Evolutionary conservation across 2,888 invertebrate species (phyloP).

Genomic region (Lysandra bellargus): DNA sequence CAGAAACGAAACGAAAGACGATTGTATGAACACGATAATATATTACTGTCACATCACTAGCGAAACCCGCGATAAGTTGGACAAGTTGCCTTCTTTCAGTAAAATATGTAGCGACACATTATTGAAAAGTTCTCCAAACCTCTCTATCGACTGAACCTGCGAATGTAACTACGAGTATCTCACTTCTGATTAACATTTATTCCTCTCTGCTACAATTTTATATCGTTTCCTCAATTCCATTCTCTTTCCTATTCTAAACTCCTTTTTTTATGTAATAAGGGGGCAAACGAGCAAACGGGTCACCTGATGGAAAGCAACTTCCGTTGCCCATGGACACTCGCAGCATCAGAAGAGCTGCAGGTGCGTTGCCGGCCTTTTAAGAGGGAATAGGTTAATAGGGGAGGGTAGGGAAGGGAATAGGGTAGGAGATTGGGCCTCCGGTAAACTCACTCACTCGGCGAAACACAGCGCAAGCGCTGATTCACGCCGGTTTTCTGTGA

Average conservation of each 20-base stretch:
- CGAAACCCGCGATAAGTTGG: constrained; percentile 60
- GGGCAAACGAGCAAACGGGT: too few species aligned
- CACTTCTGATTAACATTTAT: constrained; percentile 9
- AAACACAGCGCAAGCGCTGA: too few species aligned
- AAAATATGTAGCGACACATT: constrained; percentile 77
- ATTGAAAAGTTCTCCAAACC: constrained; percentile 70
- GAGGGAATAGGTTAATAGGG: too few species aligned
- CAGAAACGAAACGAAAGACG: not conserved
- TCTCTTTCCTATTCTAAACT: not conserved
- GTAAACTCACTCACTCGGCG: too few species aligned
- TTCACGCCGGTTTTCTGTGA: too few species aligned
- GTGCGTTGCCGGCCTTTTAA: too few species aligned
- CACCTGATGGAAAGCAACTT: too few species aligned
- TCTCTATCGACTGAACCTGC: constrained; percentile 47
- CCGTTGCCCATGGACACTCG: too few species aligned
- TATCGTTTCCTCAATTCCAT: not conserved
- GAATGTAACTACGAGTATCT: constrained; percentile 10
- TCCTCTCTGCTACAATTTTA: not conserved
- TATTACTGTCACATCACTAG: constrained; percentile 45
- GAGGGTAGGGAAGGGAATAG: too few species aligned
- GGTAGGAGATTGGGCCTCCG: too few species aligned
- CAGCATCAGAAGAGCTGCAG: too few species aligned
- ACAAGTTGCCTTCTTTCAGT: constrained; percentile 70
- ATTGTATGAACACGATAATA: constrained; percentile 43
- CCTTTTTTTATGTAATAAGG: too few species aligned